phyloP scores from a whole-genome alignment of 1,140 invertebrate genomes.

The Heliconius nattereri region DNA sequence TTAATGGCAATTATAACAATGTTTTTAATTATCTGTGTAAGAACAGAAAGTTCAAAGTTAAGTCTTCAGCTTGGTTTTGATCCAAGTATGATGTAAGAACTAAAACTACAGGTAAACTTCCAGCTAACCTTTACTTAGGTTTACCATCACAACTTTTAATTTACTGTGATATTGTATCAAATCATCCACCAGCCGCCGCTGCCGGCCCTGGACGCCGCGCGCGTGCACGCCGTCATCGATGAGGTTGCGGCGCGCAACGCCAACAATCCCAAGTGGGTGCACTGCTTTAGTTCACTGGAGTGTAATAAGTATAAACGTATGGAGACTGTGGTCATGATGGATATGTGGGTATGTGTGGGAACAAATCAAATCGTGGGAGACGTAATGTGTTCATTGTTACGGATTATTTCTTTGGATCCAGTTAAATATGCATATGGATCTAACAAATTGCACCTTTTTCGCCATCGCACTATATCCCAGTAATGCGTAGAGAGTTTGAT shows the following conservation, averaged over 20 bases:
- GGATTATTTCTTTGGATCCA: slow-evolving; percentile 49
- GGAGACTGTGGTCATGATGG: too few species aligned
- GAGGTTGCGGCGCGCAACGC: slow-evolving; percentile 85
- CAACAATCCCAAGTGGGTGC: slow-evolving; percentile 49
- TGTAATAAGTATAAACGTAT: too few species aligned
- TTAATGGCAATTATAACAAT: too few species aligned
- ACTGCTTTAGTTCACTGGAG: too few species aligned
- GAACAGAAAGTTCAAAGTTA: too few species aligned
- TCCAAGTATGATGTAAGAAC: too few species aligned
- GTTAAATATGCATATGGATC: slow-evolving; percentile 47
- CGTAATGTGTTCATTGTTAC: slow-evolving; percentile 49
- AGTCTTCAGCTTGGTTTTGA: too few species aligned
- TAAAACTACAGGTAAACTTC: too few species aligned
- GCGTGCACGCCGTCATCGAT: slow-evolving; percentile 93
- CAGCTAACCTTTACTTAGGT: too few species aligned
- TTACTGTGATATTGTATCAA: slow-evolving; percentile 22
- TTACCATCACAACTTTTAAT: too few species aligned
- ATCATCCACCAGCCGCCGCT: slow-evolving; percentile 95
- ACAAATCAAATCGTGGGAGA: slow-evolving; percentile 58
- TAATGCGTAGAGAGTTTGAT: slow-evolving; percentile 53
- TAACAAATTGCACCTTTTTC: slow-evolving; percentile 51
- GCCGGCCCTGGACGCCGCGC: slow-evolving; percentile 87
- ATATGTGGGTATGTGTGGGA: slow-evolving; percentile 7
- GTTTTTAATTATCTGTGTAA: too few species aligned
- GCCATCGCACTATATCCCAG: slow-evolving; percentile 48